Base-by-base conservation (phyloP, 2,888 invertebrate species). In the Chalcosyrphus nemorum region DNA sequence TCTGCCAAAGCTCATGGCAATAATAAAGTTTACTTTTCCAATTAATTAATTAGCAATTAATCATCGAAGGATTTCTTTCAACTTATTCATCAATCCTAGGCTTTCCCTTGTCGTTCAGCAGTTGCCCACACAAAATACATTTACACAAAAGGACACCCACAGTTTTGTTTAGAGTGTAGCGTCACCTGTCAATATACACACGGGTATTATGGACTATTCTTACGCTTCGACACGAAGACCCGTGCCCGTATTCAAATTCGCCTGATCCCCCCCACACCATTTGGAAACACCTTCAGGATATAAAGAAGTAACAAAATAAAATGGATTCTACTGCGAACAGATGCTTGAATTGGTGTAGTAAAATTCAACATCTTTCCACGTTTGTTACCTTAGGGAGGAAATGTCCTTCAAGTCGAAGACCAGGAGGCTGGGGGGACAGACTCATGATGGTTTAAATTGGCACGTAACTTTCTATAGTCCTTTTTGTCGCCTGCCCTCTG, bases 1-100 rank as follows among this genome's bases (percentile, higher is more conserved):
- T 52, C 57, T 35, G 43, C 5, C 50, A 50, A 15, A 15, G 56
- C 56, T 43, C 29, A 35, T 11, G 57, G 70, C 81, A 56, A 38
- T 41, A 41, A 47, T 54, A 27, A 21, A 61, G 70, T 80, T 84
- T 84, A 80, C 80, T 84, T 80, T 84, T 80, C 84, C 80, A 84
- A 84, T 80, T 84, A 80, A 84, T 84, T 84, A 84, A 84, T 84
- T 80, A 75, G 41, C 75, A 78, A 84, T 84, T 75, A 84, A 84
- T 84, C 84, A 84, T 84, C 70, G 80, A 65, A 75, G 84, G 80
- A 80, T 84, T 84, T 70, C 35, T n/a, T 59, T 57, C 45, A 65
- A 43, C 52, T 59, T 21, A 43, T 70, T 59, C 80, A 80, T 84
- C 84, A 75, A 84, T 84, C 50, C 47, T 17, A 50, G 75, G 74